Evolutionary conservation across 2,797 vertebrate species (phyloP), one percentile per base, ranked within the genome.

Genomic region (Hyperoplus immaculatus): DNA sequence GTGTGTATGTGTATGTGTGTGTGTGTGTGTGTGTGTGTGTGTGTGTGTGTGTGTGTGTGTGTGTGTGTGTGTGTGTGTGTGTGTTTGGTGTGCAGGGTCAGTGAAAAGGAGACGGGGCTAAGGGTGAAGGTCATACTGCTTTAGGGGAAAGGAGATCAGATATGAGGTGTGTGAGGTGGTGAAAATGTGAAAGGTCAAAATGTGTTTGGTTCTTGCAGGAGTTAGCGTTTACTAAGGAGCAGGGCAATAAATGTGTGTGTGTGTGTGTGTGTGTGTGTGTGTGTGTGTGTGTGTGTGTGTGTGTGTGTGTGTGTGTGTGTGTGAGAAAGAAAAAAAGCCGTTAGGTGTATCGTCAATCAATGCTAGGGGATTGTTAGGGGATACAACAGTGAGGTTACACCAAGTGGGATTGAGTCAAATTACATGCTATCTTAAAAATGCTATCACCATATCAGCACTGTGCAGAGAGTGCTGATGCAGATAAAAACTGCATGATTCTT

Each of bases 41-140:
- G 43, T 54, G 77, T 42, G 68, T 16, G 11, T 54, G 42, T 4
- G n/a, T 69, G 61, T 78, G 29, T 29, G 29, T 29, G 29, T 29
- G 29, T 29, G 72, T 76, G 61, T 72, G 42, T 38, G n/a, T 14
- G 57, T 57, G 8, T 69, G 16, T 59, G 43, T 65, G 56, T 60
- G 51, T 49, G 12, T 15, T 29, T 16, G n/a, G 47, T 61, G 64
- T 47, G 46, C 29, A 36, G 53, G 76, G 81, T 82, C 69, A 77
- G 64, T 42, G 72, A 80, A 83, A 80, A 76, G 73, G 82, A 83
- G 81, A 74, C 56, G 69, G 82, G 71, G 53, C 79, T 78, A 78
- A 89, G 81, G 89, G 84, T 86, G 85, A 82, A 90, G 89, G 88
- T 92, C 91, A 93, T 72, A 86, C 77, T 71, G 91, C 93, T 94